Evolutionary conservation across 2,113 vertebrate genomes (phyloP).

Genomic region (Antigone vipio): DNA sequence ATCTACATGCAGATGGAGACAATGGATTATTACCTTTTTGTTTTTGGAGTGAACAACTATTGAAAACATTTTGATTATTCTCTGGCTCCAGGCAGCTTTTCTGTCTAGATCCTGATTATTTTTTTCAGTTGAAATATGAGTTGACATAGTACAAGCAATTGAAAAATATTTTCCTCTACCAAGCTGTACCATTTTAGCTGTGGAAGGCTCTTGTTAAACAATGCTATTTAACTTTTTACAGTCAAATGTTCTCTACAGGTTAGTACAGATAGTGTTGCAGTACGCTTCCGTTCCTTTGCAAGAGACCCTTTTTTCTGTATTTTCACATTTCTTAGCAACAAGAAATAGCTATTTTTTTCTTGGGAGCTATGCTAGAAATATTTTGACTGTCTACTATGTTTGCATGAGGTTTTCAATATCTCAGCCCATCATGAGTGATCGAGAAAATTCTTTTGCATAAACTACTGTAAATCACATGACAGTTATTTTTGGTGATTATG

Average conservation of each 20-base stretch:
- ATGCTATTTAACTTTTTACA: not conserved
- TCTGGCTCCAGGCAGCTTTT: not conserved
- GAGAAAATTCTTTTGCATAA: conserved; percentile 8
- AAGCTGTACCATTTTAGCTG: not conserved
- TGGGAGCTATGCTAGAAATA: not conserved
- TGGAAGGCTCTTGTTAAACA: not conserved
- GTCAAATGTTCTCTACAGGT: not conserved
- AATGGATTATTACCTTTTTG: not conserved
- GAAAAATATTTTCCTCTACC: not conserved
- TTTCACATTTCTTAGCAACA: not conserved
- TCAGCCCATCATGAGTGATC: not conserved
- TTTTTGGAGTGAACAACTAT: not conserved
- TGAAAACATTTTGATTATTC: not conserved
- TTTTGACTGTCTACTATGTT: not conserved
- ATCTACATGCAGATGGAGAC: not conserved
- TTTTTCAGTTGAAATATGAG: not conserved
- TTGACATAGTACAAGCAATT: not conserved
- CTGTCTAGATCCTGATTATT: not conserved
- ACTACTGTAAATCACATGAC: not conserved
- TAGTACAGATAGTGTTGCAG: not conserved
- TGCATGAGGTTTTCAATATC: not conserved
- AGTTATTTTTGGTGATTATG: not conserved
- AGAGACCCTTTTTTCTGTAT: not conserved
- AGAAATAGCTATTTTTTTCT: not conserved
- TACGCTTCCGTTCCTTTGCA: not conserved